Evolutionary conservation across 2,797 vertebrate genomes (phyloP), one percentile per base, ranked within the genome.

Genomic region (Sarcophilus harrisii): DNA sequence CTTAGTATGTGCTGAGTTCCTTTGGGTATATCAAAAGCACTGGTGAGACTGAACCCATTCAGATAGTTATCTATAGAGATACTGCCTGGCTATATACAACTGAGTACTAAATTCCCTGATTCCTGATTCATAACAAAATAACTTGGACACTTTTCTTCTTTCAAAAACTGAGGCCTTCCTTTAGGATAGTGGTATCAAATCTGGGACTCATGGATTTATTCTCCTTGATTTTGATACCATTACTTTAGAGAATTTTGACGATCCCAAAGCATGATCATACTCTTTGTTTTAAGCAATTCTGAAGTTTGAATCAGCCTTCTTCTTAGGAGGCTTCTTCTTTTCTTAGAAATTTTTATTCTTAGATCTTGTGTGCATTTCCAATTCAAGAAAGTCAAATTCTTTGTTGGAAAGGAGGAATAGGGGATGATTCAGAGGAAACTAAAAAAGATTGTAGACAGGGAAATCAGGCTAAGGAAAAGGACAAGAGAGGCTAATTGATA

Each of bases 341-440:
- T n/a, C 73, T 81, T 73, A 73, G 32, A 38, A 73, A 38, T 0
- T 13, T 90, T 73, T 28, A 49, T 29, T 89, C 57, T 90, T 32
- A 1, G 45, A 54, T 87, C 45, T 52, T 93, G 6, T 38, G 5
- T 38, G 24, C 58, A 91, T 93, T 60, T 94, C 27, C 3, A n/a
- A 0, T 93, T 94, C 81, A 95, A 93, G 92, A 94, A 94, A 94
- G 38, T 93, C 28, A 29, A 66, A 28, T n/a, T 91, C 90, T 54
- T 55, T 0, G 0, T 21, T 52, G 59, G 91, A 97, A n/a, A 29
- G 58, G 87, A 91, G 91, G 92, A 90, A 81, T 27, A 45, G 21
- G 21, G 45, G 38, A 81, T 81, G 73, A 81, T 45, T 81, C 38
- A 81, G 73, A n/a, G 18, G 16, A 81, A 81, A 81, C n/a, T 81